phyloP scores from a whole-genome alignment of 2,113 vertebrate genomes.

The Cyanoderma ruficeps region DNA sequence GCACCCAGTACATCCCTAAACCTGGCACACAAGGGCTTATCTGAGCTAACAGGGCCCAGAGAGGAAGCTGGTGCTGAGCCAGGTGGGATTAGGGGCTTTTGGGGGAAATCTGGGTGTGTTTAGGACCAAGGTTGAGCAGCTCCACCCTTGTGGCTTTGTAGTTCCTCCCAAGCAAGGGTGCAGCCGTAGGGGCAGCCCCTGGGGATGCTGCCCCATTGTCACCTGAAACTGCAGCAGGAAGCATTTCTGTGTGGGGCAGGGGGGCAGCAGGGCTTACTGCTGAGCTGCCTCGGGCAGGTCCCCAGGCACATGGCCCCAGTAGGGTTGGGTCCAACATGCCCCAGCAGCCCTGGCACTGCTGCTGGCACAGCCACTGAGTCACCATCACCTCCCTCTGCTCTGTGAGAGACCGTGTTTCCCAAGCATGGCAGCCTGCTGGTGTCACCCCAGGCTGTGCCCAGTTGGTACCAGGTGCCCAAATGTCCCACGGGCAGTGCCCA shows the following conservation, averaged over 20 bases:
- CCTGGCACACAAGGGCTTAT: background rate
- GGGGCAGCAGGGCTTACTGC: background rate
- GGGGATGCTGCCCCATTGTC: background rate
- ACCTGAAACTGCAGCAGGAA: slow-evolving; percentile 54
- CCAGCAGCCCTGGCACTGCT: background rate
- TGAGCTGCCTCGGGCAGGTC: background rate
- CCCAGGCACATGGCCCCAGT: background rate
- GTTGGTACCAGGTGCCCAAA: background rate
- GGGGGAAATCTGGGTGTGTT: slow-evolving; percentile 44
- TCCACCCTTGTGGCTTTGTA: background rate
- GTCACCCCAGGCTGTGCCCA: background rate
- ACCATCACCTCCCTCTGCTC: background rate
- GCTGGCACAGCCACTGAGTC: background rate
- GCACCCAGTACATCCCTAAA: background rate
- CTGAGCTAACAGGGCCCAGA: background rate
- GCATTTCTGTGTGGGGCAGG: background rate
- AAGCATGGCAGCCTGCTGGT: background rate
- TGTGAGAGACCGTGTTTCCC: background rate
- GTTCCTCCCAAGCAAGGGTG: background rate
- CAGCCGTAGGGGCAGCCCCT: background rate
- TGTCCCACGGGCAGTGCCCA: background rate
- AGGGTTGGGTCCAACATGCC: background rate
- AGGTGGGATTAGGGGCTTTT: slow-evolving; percentile 51
- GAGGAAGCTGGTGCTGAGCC: slow-evolving; percentile 38
- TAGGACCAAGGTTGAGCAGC: background rate